A percentile compares a stretch with the other conserved stretches of the same genome.
Evolutionary conservation across 2,888 invertebrate species (phyloP).

Genomic region (Strigamia maritima): DNA sequence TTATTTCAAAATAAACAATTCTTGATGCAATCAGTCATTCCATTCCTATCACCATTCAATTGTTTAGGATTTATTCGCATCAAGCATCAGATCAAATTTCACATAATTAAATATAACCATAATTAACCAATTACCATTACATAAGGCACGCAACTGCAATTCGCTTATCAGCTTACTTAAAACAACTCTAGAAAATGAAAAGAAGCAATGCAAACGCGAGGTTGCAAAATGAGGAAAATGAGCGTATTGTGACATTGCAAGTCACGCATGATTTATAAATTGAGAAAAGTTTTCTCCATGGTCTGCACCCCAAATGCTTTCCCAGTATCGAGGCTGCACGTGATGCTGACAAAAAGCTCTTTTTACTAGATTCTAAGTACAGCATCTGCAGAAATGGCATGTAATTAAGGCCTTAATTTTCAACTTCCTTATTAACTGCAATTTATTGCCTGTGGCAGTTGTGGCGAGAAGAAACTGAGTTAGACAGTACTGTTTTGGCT

Average conservation of each 20-base stretch:
- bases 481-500: constrained; percentile 14
- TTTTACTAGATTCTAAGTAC: constrained; percentile 28
- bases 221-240: neutral
- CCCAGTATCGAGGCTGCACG: constrained; percentile 9
- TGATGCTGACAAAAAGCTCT: constrained; percentile 17
- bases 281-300: neutral
- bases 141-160: neutral
- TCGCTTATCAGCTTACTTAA: too few species aligned
- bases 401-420: constrained; percentile 35
- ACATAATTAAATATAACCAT: neutral
- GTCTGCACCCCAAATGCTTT: neutral
- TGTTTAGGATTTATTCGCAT: neutral
- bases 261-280: neutral
- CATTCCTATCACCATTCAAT: neutral
- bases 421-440: constrained; percentile 34
- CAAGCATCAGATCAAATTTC: neutral
- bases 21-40: neutral
- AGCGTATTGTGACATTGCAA: neutral
- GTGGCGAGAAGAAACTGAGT: constrained; percentile 27
- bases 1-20: neutral
- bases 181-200: neutral
- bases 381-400: constrained; percentile 34
- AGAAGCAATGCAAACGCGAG: neutral
- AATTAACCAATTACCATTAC: neutral
- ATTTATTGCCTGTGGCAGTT: constrained; percentile 19